phyloP scores from a whole-genome alignment of 2,113 vertebrate species.

The Ceyx melanurus region DNA sequence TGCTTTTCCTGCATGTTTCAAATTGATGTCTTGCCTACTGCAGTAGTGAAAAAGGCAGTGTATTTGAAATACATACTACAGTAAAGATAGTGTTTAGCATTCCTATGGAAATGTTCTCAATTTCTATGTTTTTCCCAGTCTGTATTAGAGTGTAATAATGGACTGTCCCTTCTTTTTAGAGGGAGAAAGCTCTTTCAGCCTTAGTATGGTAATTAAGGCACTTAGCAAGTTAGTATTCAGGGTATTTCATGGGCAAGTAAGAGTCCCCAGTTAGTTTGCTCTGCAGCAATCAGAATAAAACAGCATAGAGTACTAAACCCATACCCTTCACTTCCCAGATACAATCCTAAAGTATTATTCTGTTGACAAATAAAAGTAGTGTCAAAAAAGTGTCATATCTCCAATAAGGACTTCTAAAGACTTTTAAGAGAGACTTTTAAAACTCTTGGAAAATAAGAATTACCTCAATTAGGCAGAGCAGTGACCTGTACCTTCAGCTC shows the following conservation, averaged over 20 bases:
- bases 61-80: background rate
- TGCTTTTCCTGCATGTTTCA: background rate
- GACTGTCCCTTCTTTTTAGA: background rate
- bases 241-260: fast-evolving
- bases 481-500: background rate
- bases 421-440: background rate
- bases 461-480: background rate
- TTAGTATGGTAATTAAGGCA: background rate
- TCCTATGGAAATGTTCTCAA: background rate
- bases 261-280: background rate
- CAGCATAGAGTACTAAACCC: background rate
- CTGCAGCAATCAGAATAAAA: background rate
- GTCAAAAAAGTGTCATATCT: background rate
- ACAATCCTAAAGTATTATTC: background rate
- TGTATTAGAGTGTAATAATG: background rate
- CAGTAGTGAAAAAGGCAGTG: background rate
- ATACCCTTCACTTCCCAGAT: background rate
- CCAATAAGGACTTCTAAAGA: background rate
- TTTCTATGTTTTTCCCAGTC: background rate
- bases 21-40: background rate
- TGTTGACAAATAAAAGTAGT: background rate
- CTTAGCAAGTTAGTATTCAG: background rate
- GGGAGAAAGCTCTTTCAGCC: background rate
- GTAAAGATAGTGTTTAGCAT: background rate
- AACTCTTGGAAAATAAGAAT: background rate